Evolutionary conservation across 2,888 invertebrate species (phyloP).

Genomic region (Epirrhoe tristata): DNA sequence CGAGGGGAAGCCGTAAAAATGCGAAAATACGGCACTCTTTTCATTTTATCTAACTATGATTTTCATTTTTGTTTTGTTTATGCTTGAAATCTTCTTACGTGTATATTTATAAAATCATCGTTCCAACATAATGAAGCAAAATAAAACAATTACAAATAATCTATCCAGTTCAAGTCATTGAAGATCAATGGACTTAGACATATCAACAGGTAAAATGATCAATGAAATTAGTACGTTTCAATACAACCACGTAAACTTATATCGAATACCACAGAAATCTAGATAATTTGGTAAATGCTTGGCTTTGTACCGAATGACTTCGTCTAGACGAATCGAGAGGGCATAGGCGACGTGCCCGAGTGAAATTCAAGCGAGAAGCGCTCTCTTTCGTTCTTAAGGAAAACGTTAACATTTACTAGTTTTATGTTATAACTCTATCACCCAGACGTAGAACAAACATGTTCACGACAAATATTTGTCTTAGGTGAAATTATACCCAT

Average conservation of each 20-base stretch:
- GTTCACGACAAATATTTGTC: no score
- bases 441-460: no score
- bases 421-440: no score
- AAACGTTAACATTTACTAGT: no score
- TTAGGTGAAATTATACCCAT: no score
- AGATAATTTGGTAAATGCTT: conserved; percentile 2
- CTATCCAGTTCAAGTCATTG: no score
- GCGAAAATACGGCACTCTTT: conserved; percentile 66
- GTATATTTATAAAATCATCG: not conserved
- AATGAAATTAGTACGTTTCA: not conserved
- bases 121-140: no score
- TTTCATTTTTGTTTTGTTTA: conserved; percentile 17
- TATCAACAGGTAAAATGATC: no score
- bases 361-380: no score
- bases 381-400: no score
- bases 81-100: not conserved
- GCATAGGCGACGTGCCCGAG: not conserved
- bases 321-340: conserved; percentile 20
- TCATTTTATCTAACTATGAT: conserved; percentile 54
- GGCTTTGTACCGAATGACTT: conserved; percentile 60
- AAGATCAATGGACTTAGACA: no score
- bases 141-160: no score
- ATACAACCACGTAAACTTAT: not conserved
- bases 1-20: conserved; percentile 71
- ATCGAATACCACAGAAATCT: not conserved